A percentile compares a stretch with the other conserved stretches of the same genome.
Evolutionary conservation across 1,140 invertebrate genomes (phyloP).

Genomic region (Wiebesia pumilae): DNA sequence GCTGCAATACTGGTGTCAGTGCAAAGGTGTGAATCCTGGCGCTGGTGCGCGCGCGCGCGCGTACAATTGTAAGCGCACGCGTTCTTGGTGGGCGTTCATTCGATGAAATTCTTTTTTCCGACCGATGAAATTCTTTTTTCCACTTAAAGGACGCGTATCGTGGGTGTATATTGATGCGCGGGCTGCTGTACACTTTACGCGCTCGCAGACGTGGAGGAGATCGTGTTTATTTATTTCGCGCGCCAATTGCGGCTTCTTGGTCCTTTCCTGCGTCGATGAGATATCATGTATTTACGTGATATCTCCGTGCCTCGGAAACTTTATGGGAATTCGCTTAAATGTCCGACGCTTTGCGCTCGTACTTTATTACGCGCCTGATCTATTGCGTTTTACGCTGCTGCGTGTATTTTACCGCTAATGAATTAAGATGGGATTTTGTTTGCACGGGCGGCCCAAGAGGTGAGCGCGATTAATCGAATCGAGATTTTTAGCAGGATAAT

Average conservation of each 20-base stretch:
- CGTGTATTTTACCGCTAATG: not conserved
- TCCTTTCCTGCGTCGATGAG: not conserved
- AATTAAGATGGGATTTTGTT: not conserved
- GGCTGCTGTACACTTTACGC: not conserved
- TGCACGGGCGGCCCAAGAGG: not conserved
- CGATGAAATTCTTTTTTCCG: no score
- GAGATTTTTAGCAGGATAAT: no score
- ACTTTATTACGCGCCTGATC: not conserved
- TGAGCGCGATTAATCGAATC: no score
- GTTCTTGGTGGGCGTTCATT: not conserved
- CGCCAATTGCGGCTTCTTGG: no score
- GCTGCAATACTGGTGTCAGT: not conserved
- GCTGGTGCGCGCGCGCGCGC: not conserved
- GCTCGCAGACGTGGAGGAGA: not conserved
- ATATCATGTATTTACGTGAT: not conserved
- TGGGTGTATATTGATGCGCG: no score
- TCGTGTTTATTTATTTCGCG: conserved; percentile 6
- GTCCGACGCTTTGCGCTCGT: not conserved
- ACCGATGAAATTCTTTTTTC: no score
- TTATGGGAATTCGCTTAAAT: not conserved
- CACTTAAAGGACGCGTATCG: no score
- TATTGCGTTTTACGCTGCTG: no score
- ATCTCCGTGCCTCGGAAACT: not conserved
- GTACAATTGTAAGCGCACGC: not conserved
- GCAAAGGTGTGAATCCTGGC: not conserved